phyloP scores from a whole-genome alignment of 35 echinoderm and acorn worm genomes.

The Amphiura filiformis region DNA sequence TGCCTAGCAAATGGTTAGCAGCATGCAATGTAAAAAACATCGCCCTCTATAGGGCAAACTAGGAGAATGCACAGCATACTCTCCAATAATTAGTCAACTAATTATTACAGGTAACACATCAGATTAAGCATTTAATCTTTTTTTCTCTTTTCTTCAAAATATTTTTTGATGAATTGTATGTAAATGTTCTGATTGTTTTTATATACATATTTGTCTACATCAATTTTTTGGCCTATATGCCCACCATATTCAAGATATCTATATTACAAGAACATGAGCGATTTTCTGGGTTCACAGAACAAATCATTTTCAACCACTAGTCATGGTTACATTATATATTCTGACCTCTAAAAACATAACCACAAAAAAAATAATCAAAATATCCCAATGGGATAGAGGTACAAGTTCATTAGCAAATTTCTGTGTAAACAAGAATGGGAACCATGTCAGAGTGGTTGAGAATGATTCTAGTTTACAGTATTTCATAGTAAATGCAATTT shows the following conservation, averaged over 20 bases:
- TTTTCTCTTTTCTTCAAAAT: constrained; percentile 3
- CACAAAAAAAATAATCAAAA: neutral
- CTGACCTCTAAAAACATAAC: neutral
- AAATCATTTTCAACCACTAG: neutral
- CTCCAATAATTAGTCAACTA: neutral
- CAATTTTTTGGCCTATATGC: constrained; percentile 3
- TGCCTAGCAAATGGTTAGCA: neutral
- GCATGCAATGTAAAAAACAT: constrained; percentile 6
- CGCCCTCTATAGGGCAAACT: neutral
- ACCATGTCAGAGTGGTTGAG: neutral
- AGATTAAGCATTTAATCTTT: neutral
- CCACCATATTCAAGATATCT: neutral
- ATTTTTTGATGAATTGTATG: constrained; percentile 15
- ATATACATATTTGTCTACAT: constrained; percentile 15
- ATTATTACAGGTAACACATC: constrained; percentile 1
- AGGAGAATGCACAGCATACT: neutral
- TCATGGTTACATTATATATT: neutral
- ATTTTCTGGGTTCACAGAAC: neutral
- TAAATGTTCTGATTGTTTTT: constrained; percentile 8
- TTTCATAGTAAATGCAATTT: neutral
- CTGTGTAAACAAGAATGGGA: neutral
- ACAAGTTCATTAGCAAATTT: constrained; percentile 4
- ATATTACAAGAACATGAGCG: constrained; percentile 4
- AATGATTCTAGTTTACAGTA: neutral
- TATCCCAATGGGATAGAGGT: neutral